Percentiles rank a stretch among this genome's conserved stretches.
phyloP scores from a whole-genome alignment of 2,113 vertebrate species.

The Heterotis niloticus region DNA sequence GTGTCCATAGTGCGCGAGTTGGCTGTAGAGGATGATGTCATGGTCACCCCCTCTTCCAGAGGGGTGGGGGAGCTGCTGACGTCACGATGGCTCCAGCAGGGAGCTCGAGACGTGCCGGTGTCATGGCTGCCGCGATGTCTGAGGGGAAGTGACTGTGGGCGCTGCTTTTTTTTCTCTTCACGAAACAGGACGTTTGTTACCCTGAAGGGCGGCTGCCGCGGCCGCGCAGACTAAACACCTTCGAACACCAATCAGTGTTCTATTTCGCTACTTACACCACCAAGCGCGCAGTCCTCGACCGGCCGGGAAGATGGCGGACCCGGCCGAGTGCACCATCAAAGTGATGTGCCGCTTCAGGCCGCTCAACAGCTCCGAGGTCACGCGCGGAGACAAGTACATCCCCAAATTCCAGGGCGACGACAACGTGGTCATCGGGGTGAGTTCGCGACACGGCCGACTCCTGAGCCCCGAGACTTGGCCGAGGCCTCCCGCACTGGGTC shows the following conservation, averaged over 20 bases:
- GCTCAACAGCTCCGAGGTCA: constrained; percentile 84
- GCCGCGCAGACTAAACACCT: constrained; percentile 11
- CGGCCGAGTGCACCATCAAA: constrained; percentile 96
- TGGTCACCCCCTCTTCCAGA: neutral
- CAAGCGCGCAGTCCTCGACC: constrained; percentile 25
- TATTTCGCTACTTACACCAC: constrained; percentile 48
- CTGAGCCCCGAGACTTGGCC: neutral
- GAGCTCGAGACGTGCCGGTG: constrained; percentile 45
- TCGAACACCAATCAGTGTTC: constrained; percentile 35
- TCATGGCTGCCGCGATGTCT: constrained; percentile 79
- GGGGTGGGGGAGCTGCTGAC: neutral
- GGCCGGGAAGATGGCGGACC: constrained; percentile 88
- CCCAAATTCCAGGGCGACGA: constrained; percentile 85
- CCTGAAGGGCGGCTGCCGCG: no score
- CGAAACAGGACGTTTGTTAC: constrained; percentile 28
- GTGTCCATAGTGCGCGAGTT: neutral
- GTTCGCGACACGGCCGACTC: constrained; percentile 35
- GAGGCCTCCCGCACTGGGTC: no score
- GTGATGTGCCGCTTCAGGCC: constrained; percentile 97
- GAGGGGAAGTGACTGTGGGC: constrained; percentile 69
- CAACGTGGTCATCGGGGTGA: constrained; percentile 79
- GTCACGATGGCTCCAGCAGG: constrained; percentile 6
- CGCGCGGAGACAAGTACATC: constrained; percentile 79
- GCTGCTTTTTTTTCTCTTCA: constrained; percentile 33
- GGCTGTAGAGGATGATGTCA: constrained; percentile 22